A percentile compares a stretch with the other conserved stretches of the same genome.
These are phyloP conservation scores for Ornithorhynchus anatinus DNA, from an alignment of 2,113 vertebrate species.

Conservation along the genomic window DNA sequence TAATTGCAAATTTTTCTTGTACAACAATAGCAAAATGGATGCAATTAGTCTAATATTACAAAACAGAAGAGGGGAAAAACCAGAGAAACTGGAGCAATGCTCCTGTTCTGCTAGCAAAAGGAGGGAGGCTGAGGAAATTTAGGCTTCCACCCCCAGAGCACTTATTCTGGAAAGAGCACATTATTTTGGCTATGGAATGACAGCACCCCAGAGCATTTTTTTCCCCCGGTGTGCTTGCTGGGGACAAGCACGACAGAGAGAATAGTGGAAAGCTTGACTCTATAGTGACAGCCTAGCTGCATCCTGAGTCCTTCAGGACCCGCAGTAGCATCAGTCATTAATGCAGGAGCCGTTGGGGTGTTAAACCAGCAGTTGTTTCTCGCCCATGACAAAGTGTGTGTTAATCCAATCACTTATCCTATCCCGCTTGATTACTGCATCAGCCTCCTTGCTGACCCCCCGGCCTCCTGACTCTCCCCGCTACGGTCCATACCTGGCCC, in stretches of 20 bases:
- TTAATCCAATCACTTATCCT: no score
- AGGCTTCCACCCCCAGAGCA: neutral
- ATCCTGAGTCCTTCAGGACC: neutral
- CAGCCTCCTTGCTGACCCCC: neutral
- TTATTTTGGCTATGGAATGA: neutral
- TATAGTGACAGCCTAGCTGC: neutral
- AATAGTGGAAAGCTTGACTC: neutral
- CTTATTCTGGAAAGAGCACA: slow-evolving; percentile 5
- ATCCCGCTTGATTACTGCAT: neutral
- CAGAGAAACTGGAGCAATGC: neutral
- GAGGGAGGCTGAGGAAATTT: neutral
- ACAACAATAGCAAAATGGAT: neutral
- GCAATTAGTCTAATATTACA: neutral
- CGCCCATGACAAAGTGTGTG: neutral
- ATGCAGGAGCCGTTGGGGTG: neutral
- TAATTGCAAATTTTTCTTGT: neutral
- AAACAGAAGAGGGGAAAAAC: slow-evolving; percentile 1
- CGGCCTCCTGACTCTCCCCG: neutral
- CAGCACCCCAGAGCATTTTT: neutral
- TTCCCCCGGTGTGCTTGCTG: neutral
- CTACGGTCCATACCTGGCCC: neutral
- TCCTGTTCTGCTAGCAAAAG: neutral
- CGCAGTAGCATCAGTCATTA: neutral
- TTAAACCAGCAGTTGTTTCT: neutral
- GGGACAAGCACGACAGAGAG: neutral